A percentile compares a stretch with the other conserved stretches of the same genome.
Conservation (phyloP, 2,113 vertebrate species). For the Nycticorax nycticorax region DNA sequence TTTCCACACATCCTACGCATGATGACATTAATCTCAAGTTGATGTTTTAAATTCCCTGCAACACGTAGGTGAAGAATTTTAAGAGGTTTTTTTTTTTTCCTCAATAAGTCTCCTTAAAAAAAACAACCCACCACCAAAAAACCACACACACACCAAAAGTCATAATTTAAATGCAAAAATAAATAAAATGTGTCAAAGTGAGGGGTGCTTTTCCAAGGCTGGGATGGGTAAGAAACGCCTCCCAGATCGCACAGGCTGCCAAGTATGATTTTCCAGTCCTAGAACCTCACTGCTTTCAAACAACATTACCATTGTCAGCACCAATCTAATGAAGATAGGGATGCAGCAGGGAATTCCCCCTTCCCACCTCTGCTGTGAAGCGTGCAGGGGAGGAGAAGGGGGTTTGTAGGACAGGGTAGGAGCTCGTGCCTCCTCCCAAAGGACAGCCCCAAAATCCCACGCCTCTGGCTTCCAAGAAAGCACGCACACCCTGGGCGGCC, state of each 20-base stretch:
- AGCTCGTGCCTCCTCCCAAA: background rate
- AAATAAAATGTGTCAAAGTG: background rate
- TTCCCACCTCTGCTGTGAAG: background rate
- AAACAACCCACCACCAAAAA: background rate
- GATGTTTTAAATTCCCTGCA: background rate
- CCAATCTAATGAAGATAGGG: background rate
- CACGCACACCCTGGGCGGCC: fast-evolving
- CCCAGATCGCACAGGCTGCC: fast-evolving
- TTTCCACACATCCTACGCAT: background rate
- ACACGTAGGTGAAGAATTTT: background rate
- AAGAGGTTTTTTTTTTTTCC: background rate
- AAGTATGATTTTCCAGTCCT: background rate
- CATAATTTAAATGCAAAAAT: background rate
- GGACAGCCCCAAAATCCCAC: background rate
- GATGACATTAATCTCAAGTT: background rate
- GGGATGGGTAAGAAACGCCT: background rate
- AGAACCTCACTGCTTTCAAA: background rate
- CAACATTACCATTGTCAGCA: fast-evolving
- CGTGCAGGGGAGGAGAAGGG: fast-evolving
- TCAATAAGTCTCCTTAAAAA: background rate
- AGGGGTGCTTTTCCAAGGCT: background rate
- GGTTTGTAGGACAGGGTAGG: background rate
- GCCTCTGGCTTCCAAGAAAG: background rate
- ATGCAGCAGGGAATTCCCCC: background rate
- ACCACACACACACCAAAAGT: background rate